Percentiles rank a stretch among this genome's conserved stretches.
Evolutionary conservation across 2,113 vertebrate species (phyloP).

Genomic region (Peromyscus maniculatus): DNA sequence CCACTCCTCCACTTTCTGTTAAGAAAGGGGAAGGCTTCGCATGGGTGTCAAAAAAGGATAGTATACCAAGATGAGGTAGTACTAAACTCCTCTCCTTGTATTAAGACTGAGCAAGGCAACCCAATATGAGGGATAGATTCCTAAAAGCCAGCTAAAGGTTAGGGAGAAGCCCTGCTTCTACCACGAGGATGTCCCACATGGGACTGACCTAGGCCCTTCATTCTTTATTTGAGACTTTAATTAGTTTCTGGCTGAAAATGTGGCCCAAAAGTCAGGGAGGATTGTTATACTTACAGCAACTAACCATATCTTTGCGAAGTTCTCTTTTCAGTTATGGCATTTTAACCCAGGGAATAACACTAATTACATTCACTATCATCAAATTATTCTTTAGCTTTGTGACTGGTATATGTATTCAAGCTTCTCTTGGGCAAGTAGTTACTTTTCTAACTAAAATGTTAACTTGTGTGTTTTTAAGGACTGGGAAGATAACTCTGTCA

Average conservation of each 20-base stretch:
- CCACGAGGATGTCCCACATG: too few relatives aligned
- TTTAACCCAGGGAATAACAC: neutral
- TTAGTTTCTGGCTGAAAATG: neutral
- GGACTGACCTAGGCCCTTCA: too few relatives aligned
- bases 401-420: neutral
- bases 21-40: too few relatives aligned
- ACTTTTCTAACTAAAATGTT: neutral
- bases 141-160: too few relatives aligned
- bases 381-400: neutral
- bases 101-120: too few relatives aligned
- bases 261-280: neutral
- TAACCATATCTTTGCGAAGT: neutral
- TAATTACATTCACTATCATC: neutral
- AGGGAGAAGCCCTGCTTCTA: too few relatives aligned
- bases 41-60: too few relatives aligned
- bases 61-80: too few relatives aligned
- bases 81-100: too few relatives aligned
- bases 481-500: neutral
- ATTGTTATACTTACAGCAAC: neutral
- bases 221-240: neutral
- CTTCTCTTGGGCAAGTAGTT: neutral
- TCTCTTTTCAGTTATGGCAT: neutral
- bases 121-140: too few relatives aligned
- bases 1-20: too few relatives aligned
- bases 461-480: neutral